Conservation (phyloP, 1,140 invertebrate species). For the Musca domestica region DNA sequence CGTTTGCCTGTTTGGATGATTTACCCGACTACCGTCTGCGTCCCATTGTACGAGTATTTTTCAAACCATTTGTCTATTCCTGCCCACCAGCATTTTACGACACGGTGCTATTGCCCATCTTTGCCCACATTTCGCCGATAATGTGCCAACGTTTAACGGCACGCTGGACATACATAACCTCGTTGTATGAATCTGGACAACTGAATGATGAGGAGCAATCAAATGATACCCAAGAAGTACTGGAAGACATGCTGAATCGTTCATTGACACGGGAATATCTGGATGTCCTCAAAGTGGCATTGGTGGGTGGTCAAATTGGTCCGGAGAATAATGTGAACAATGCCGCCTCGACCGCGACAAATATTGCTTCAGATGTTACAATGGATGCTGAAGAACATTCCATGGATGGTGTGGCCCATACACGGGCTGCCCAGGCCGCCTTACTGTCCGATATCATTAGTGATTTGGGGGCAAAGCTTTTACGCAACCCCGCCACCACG, state of each 20-base stretch:
- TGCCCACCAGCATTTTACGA: conserved; percentile 78
- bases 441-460: conserved; percentile 68
- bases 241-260: conserved; percentile 84
- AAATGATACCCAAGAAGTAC: conserved; percentile 79
- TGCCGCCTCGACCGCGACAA: conserved; percentile 19
- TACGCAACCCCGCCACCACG: conserved; percentile 65
- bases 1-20: conserved; percentile 68
- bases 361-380: conserved; percentile 51
- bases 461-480: conserved; percentile 68
- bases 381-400: conserved; percentile 70
- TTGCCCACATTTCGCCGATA: conserved; percentile 72
- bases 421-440: conserved; percentile 56
- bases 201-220: conserved; percentile 69
- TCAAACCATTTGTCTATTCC: conserved; percentile 80
- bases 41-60: conserved; percentile 77
- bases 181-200: conserved; percentile 72
- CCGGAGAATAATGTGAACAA: conserved; percentile 44
- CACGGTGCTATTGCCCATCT: conserved; percentile 72
- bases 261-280: conserved; percentile 85
- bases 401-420: conserved; percentile 59
- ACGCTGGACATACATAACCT: conserved; percentile 76
- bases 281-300: conserved; percentile 72
- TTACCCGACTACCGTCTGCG: conserved; percentile 84
- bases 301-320: conserved; percentile 56
- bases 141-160: conserved; percentile 73